phyloP scores from a whole-genome alignment of 2,797 vertebrate species.

The Pempheris klunzingeri region DNA sequence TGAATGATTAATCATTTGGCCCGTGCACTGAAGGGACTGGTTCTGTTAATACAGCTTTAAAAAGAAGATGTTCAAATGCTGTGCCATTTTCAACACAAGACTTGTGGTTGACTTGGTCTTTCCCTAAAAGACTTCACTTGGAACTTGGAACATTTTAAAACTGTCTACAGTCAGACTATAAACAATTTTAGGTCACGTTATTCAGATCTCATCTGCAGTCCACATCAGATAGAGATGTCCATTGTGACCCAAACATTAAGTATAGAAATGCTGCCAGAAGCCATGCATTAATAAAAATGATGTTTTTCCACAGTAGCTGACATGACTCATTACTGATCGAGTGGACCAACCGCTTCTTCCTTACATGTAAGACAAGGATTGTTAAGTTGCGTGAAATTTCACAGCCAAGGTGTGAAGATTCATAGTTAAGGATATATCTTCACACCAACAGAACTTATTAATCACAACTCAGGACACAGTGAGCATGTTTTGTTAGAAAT shows the following conservation, averaged over 20 bases:
- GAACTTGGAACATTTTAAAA: background rate
- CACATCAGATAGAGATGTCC: constrained; percentile 4
- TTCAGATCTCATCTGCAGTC: background rate
- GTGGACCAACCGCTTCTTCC: constrained; percentile 21
- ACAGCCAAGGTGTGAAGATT: constrained; percentile 71
- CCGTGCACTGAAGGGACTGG: background rate
- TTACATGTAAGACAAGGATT: constrained; percentile 35
- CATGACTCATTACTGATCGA: constrained; percentile 39
- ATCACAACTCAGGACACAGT: constrained; percentile 58
- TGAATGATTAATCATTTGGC: constrained; percentile 6
- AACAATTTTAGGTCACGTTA: constrained; percentile 13
- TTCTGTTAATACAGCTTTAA: background rate
- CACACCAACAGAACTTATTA: constrained; percentile 61
- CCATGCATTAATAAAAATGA: constrained; percentile 21
- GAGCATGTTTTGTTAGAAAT: constrained; percentile 47
- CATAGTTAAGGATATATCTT: constrained; percentile 61
- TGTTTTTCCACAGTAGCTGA: constrained; percentile 12
- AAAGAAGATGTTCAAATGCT: background rate
- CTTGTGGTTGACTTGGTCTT: background rate
- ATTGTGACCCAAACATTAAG: constrained; percentile 31
- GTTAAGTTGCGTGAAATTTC: constrained; percentile 67
- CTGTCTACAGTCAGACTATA: background rate
- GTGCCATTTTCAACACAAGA: background rate
- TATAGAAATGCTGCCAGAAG: constrained; percentile 10
- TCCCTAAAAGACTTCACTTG: background rate